Conservation (phyloP, 92 coral and sea anemone genomes). For the Porites divaricata region DNA sequence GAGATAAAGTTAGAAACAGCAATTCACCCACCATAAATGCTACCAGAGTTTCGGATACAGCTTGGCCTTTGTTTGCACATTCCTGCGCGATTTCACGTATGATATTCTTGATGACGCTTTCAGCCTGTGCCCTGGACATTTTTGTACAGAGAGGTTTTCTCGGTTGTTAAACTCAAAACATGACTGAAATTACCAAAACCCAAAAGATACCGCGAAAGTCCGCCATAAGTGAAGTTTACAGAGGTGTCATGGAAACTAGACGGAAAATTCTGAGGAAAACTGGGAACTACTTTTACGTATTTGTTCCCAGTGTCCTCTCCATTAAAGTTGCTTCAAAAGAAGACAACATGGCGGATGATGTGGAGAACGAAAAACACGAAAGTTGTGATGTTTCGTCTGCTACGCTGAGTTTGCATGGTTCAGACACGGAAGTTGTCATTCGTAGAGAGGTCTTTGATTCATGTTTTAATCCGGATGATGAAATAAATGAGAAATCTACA, state of each 20-base stretch:
- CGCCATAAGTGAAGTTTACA: conserved; percentile 62
- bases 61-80: conserved; percentile 97
- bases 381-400: neutral
- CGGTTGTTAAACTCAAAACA: neutral
- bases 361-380: conserved; percentile 5
- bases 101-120: conserved; percentile 96
- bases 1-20: neutral
- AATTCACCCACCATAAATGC: conserved; percentile 87
- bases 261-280: conserved; percentile 16
- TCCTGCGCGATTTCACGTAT: conserved; percentile 99
- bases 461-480: neutral
- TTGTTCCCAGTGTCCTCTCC: neutral
- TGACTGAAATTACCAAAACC: neutral
- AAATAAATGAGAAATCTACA: neutral
- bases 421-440: conserved; percentile 17
- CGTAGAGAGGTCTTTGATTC: conserved; percentile 21
- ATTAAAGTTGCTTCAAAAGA: neutral
- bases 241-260: conserved; percentile 77
- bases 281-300: conserved; percentile 40
- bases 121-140: conserved; percentile 99
- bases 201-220: neutral
- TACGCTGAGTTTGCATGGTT: neutral
- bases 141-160: neutral
- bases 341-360: conserved; percentile 66
- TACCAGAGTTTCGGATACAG: conserved; percentile 97